A percentile compares a stretch with the other conserved stretches of the same genome.
phyloP scores from a whole-genome alignment of 2,113 vertebrate species.

The Epinephelus moara region DNA sequence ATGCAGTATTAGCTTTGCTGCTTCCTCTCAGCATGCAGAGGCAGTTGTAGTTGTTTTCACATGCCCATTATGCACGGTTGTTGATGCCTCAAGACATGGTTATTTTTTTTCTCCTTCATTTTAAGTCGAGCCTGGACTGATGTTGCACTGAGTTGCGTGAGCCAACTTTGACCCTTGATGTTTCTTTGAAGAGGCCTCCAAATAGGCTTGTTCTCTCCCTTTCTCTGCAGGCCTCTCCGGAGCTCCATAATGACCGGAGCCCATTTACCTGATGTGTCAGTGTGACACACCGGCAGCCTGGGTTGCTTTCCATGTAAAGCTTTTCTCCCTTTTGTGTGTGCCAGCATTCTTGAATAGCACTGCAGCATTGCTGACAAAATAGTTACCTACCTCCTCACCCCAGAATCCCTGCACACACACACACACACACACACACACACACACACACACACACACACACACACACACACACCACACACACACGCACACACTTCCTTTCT shows the following conservation, averaged over 20 bases:
- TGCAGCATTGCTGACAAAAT: slow-evolving; percentile 77
- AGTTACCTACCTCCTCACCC: slow-evolving; percentile 70
- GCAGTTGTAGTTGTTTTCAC: slow-evolving; percentile 71
- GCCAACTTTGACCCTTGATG: slow-evolving; percentile 75
- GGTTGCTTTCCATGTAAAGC: slow-evolving; percentile 38
- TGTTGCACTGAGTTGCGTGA: slow-evolving; percentile 74
- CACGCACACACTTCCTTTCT: slow-evolving; percentile 38
- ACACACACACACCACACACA: slow-evolving; percentile 23
- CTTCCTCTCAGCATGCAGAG: slow-evolving; percentile 66
- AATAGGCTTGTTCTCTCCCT: slow-evolving; percentile 37
- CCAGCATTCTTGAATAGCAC: slow-evolving; percentile 68
- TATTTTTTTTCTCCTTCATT: slow-evolving; percentile 53
- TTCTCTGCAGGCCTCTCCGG: slow-evolving; percentile 15
- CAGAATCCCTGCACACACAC: slow-evolving; percentile 44
- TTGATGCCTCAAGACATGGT: slow-evolving; percentile 76
- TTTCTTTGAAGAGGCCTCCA: slow-evolving; percentile 68
- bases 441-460: slow-evolving; percentile 24
- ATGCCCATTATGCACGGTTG: slow-evolving; percentile 76
- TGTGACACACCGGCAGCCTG: slow-evolving; percentile 45
- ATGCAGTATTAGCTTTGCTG: slow-evolving; percentile 64
- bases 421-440: slow-evolving; percentile 13
- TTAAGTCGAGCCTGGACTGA: slow-evolving; percentile 45
- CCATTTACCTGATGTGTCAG: slow-evolving; percentile 52
- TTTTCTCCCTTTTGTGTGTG: slow-evolving; percentile 50
- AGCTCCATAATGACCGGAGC: slow-evolving; percentile 37